Conservation (phyloP, 2,113 vertebrate genomes). For the Coreoperca whiteheadi region DNA sequence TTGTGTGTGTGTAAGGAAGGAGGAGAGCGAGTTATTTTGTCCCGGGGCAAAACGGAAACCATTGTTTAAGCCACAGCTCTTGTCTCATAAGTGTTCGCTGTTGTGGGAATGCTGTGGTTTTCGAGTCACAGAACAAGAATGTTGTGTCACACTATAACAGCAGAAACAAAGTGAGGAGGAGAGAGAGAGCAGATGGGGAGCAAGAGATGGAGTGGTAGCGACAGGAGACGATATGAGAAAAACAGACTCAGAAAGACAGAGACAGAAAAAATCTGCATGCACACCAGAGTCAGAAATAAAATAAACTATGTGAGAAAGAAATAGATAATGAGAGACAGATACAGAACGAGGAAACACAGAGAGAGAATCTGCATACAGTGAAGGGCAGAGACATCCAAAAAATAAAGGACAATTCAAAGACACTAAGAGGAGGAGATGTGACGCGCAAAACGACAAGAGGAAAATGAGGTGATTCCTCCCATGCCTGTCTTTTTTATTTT, state of each 20-base stretch:
- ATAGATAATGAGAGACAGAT: slow-evolving; percentile 10
- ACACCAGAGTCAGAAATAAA: slow-evolving; percentile 16
- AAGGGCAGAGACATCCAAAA: neutral
- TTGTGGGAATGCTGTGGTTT: slow-evolving; percentile 72
- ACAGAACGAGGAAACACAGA: neutral
- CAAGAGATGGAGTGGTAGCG: neutral
- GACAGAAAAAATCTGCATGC: slow-evolving; percentile 26
- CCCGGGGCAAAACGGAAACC: slow-evolving; percentile 71
- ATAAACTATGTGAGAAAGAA: slow-evolving; percentile 17
- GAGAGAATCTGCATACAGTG: neutral
- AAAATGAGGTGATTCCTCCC: slow-evolving; percentile 39
- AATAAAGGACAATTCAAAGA: neutral
- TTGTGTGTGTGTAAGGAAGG: slow-evolving; percentile 16
- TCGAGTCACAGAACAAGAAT: slow-evolving; percentile 59
- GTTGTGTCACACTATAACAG: slow-evolving; percentile 38
- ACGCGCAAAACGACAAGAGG: neutral
- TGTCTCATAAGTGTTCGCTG: slow-evolving; percentile 72
- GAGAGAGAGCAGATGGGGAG: slow-evolving; percentile 21
- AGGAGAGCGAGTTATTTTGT: slow-evolving; percentile 68
- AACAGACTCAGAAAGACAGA: slow-evolving; percentile 24
- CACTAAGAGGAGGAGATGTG: neutral
- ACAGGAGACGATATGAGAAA: slow-evolving; percentile 25
- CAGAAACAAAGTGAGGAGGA: slow-evolving; percentile 47
- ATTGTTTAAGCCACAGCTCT: slow-evolving; percentile 75
- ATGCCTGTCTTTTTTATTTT: slow-evolving; percentile 46